Conservation (phyloP, 2,113 vertebrate genomes). For the Phalacrocorax pelagicus region DNA sequence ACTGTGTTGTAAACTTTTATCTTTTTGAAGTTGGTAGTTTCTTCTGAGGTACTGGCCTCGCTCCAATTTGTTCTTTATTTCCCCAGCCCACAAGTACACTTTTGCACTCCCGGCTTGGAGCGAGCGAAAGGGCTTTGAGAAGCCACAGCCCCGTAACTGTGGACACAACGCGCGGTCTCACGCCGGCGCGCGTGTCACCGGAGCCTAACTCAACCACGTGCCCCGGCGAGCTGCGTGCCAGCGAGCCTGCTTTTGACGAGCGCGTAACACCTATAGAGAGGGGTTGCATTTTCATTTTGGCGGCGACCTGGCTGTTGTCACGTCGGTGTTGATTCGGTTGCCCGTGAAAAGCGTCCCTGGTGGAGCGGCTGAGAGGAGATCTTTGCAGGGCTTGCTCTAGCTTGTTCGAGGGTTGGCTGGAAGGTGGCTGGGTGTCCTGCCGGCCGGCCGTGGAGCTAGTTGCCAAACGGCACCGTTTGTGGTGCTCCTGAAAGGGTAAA, state of each 20-base stretch:
- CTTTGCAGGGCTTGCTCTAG: neutral
- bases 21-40: constrained; percentile 18
- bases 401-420: neutral
- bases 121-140: neutral
- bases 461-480: neutral
- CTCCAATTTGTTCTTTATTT: constrained; percentile 7
- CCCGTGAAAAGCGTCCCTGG: fast-evolving
- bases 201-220: fast-evolving
- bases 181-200: fast-evolving
- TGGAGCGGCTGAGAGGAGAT: neutral
- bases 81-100: neutral
- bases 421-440: neutral
- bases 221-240: neutral
- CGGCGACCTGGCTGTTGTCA: fast-evolving
- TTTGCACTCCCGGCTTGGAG: neutral
- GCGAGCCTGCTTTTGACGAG: neutral
- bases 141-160: fast-evolving
- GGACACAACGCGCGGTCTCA: fast-evolving
- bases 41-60: neutral
- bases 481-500: neutral
- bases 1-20: neutral
- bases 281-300: neutral
- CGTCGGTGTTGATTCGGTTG: neutral
- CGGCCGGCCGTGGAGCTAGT: neutral
- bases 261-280: fast-evolving